Base-by-base conservation (phyloP, 1,140 invertebrate genomes). In the Scaptomyza montana region DNA sequence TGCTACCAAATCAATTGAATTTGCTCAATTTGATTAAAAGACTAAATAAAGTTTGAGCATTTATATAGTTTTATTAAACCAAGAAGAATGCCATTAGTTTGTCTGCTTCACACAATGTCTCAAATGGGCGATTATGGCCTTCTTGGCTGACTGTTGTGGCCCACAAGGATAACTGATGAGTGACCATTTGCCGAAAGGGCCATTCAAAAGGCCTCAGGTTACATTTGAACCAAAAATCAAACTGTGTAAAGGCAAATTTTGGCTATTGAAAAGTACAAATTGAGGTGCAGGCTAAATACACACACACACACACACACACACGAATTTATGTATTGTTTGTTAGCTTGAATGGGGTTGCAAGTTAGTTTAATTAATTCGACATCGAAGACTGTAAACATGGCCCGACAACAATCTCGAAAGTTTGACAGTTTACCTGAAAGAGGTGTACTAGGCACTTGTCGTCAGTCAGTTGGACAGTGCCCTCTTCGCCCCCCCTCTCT, bases 321-420 rank as follows among this genome's bases (percentile, higher is more conserved):
- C 43, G 49, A 16, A 33, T 45, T 13, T 25, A 25, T 25, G 21
- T 16, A 78, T 50, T 43, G 19, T 12, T n/a, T 54, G 30, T 28
- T 28, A 19, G 13, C 62, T 36, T 16, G 36, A 25, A 55, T 28
- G 25, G 56, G 64, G 55, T 64, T 69, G 64, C 74, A 72, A 80
- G 75, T 87, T 87, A 89, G 82, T 87, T 87, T 87, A 89, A 87
- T 87, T 87, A 87, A 87, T 89, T 77, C 82, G 64, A 75, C 76
- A 79, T 77, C 82, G 78, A 70, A 65, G 75, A 51, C 76, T 82
- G 84, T 87, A 70, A 79, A 89, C 84, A 82, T 66, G 74, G 49
- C 25, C 30, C 28, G 43, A 74, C 54, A 63, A 62, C 70, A 69
- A 59, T 53, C 51, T 60, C n/a, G 63, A 8, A 36, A 54, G 62